Percentiles rank a stretch among this genome's conserved stretches.
Evolutionary conservation across 1,140 invertebrate genomes (phyloP).

Genomic region (Pomacea maculata): DNA sequence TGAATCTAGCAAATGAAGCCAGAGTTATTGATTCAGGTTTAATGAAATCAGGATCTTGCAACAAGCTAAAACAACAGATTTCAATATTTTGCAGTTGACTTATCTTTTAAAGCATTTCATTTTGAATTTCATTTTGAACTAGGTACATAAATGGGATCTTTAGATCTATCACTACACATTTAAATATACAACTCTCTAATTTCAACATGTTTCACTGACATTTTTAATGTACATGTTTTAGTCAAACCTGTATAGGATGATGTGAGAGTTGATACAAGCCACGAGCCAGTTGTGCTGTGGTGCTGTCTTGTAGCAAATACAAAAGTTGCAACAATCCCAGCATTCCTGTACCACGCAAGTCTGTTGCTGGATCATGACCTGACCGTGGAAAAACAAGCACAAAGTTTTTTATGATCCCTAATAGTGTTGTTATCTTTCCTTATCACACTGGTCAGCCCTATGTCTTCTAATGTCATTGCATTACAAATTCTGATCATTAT

Average conservation of each 20-base stretch:
- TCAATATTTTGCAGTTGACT: no score
- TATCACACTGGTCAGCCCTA: no score
- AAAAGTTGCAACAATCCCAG: slow-evolving; percentile 70
- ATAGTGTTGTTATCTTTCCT: no score
- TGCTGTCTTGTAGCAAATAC: slow-evolving; percentile 63
- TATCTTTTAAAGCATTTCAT: no score
- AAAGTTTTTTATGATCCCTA: not conserved
- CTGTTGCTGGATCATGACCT: slow-evolving; percentile 72
- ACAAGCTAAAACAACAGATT: no score
- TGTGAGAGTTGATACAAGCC: slow-evolving; percentile 69
- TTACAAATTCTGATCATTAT: not conserved
- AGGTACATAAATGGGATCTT: not conserved
- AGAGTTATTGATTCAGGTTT: no score
- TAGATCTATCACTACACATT: not conserved
- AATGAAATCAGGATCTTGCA: no score
- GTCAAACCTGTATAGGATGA: slow-evolving; percentile 65
- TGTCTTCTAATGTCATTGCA: no score
- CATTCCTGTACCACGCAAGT: slow-evolving; percentile 69
- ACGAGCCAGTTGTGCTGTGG: slow-evolving; percentile 62
- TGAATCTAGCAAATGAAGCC: no score
- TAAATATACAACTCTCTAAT: no score
- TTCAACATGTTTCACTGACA: not conserved
- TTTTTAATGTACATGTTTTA: not conserved
- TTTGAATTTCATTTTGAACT: no score
- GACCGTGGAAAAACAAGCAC: not conserved